phyloP scores from a whole-genome alignment of 2,797 vertebrate species.

The Semaprochilodus insignis region DNA sequence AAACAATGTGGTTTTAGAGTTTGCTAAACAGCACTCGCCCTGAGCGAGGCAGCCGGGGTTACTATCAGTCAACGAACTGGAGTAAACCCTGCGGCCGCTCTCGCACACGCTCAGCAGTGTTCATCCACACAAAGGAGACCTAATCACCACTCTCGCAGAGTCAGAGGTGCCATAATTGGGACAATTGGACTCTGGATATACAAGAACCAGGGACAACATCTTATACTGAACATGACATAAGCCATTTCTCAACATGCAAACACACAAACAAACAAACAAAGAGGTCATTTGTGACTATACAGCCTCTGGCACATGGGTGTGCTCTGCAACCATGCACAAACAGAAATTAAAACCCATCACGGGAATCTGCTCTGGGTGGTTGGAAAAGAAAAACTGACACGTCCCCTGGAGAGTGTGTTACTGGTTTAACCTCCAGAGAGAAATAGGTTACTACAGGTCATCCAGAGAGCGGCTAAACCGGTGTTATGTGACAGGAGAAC shows the following conservation, averaged over 20 bases:
- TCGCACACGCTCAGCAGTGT: not conserved
- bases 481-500: not conserved
- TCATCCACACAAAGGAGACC: slow-evolving; percentile 5
- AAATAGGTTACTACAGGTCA: slow-evolving; percentile 60
- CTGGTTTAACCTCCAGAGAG: slow-evolving; percentile 21
- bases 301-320: slow-evolving; percentile 26
- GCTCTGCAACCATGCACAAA: slow-evolving; percentile 45
- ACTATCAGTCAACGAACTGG: slow-evolving; percentile 78
- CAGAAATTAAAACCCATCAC: slow-evolving; percentile 52
- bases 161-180: slow-evolving; percentile 17
- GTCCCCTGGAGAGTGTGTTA: slow-evolving; percentile 21
- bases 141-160: slow-evolving; percentile 15
- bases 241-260: not conserved
- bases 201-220: not conserved
- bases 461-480: slow-evolving; percentile 24
- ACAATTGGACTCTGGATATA: not conserved
- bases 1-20: slow-evolving; percentile 77
- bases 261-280: slow-evolving; percentile 54
- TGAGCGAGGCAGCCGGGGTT: slow-evolving; percentile 73
- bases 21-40: slow-evolving; percentile 71
- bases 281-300: slow-evolving; percentile 57
- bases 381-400: slow-evolving; percentile 21
- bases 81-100: slow-evolving; percentile 67
- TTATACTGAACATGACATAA: slow-evolving; percentile 5
- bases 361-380: not conserved